Base-by-base conservation (phyloP, 2,888 invertebrate genomes). In the Ganaspis brasiliensis region DNA sequence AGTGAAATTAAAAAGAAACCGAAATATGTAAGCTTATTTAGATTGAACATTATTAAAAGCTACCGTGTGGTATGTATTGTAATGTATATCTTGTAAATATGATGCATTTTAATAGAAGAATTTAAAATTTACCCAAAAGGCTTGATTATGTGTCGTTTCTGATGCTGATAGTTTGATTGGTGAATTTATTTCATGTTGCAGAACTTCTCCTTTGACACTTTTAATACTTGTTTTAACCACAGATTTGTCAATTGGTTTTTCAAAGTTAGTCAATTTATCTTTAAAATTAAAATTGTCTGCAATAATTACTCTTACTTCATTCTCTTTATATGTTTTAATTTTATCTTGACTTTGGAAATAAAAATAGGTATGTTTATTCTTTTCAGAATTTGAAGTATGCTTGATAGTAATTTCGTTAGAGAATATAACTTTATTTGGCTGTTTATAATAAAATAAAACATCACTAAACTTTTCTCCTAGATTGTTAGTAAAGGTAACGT, bases 101-200 rank as follows among this genome's bases (percentile, higher is more conserved):
- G n/a, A n/a, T n/a, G n/a, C n/a, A n/a, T n/a, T n/a, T n/a, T n/a
- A n/a, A n/a, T n/a, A n/a, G n/a, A n/a, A n/a, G n/a, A n/a, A n/a
- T n/a, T n/a, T n/a, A n/a, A n/a, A 75, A 77, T 83, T 90, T 91
- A 91, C 91, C 91, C 91, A 91, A 85, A 90, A 91, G 77, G 91
- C 88, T 81, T 89, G 85, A 83, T 85, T 87, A 63, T 85, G 82
- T 77, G 86, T 87, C 73, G 84, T 78, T 82, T 87, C 87, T 73
- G 91, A 88, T 80, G 88, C 88, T 74, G 84, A 80, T 83, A 87
- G 90, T 74, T 88, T 84, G 76, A 89, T 90, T 24, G 89, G 87
- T 67, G 45, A 1, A 9, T 21, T 67, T 14, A 45, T 24, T 45
- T 14, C 1, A 67, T n/a, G 14, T 14, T 45, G n/a, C 8, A 1